Evolutionary conservation across 1,140 invertebrate genomes (phyloP).

Genomic region (Leguminivora glycinivorella): DNA sequence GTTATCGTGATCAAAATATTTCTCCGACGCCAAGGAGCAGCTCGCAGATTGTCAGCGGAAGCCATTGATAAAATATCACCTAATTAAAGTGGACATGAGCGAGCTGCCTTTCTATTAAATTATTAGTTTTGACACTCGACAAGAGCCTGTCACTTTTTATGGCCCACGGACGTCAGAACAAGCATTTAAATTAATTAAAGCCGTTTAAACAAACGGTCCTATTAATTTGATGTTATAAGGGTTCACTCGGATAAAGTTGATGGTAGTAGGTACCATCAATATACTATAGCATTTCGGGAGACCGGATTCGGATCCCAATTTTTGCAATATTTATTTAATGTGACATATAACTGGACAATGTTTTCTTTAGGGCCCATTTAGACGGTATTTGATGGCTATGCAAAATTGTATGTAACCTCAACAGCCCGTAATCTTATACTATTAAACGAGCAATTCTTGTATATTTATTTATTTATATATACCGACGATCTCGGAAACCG

Average conservation of each 20-base stretch:
- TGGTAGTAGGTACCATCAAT: too few relatives aligned
- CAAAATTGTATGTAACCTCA: too few relatives aligned
- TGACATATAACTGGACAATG: too few relatives aligned
- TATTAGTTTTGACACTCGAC: conserved; percentile 46
- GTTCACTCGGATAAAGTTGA: conserved; percentile 48
- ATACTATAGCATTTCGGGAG: conserved; percentile 37
- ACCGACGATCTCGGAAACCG: too few relatives aligned
- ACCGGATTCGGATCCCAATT: conserved; percentile 43
- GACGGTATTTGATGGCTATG: too few relatives aligned
- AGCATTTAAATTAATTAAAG: conserved; percentile 56
- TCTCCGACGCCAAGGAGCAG: conserved; percentile 36
- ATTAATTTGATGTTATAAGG: conserved; percentile 57
- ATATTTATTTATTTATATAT: too few relatives aligned
- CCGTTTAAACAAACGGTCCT: conserved; percentile 48
- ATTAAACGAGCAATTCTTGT: too few relatives aligned
- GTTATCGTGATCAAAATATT: conserved; percentile 45
- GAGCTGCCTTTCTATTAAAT: conserved; percentile 48
- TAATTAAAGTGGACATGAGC: conserved; percentile 47
- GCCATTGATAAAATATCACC: conserved; percentile 50
- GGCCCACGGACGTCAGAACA: conserved; percentile 35
- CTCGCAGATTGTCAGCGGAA: conserved; percentile 44
- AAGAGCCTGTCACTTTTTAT: conserved; percentile 44
- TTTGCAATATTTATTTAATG: conserved; percentile 47
- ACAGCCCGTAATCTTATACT: too few relatives aligned
- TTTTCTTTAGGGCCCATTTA: too few relatives aligned